A percentile compares a stretch with the other conserved stretches of the same genome.
phyloP scores from a whole-genome alignment of 1,140 invertebrate genomes.

The Drosophila pectinifera region DNA sequence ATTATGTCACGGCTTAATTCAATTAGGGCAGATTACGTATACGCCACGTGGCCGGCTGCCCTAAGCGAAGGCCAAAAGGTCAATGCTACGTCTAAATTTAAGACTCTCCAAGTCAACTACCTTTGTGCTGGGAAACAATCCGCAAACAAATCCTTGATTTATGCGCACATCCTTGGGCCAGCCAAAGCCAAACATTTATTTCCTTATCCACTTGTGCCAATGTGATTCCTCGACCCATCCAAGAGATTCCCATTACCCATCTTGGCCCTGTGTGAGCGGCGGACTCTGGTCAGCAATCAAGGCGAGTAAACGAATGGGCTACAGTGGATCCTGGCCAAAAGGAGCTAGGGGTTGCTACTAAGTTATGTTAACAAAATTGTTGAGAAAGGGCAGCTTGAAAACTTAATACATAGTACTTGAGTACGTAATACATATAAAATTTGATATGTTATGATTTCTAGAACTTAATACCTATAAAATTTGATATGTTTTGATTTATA shows the following conservation, averaged over 20 bases:
- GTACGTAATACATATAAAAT: too few relatives aligned
- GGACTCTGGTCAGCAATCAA: slow-evolving; percentile 65
- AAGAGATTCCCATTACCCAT: background rate
- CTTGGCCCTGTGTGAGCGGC: slow-evolving; percentile 1
- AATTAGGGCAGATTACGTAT: slow-evolving; percentile 80
- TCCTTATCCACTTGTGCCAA: slow-evolving; percentile 84
- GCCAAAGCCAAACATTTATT: slow-evolving; percentile 82
- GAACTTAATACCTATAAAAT: too few relatives aligned
- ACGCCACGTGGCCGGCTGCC: slow-evolving; percentile 60
- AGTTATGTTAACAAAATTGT: background rate
- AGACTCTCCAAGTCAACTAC: slow-evolving; percentile 64
- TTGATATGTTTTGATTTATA: background rate
- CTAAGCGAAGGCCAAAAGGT: slow-evolving; percentile 62
- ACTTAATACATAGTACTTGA: background rate
- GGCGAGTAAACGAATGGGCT: slow-evolving; percentile 36
- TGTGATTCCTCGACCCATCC: slow-evolving; percentile 57
- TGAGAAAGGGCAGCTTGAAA: too few relatives aligned
- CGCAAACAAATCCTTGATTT: slow-evolving; percentile 85
- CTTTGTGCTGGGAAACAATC: slow-evolving; percentile 66
- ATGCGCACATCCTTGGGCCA: slow-evolving; percentile 79
- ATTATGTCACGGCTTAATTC: slow-evolving; percentile 80
- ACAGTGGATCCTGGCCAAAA: slow-evolving; percentile 15
- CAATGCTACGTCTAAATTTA: slow-evolving; percentile 67
- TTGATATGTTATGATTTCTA: background rate
- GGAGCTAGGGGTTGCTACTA: background rate